Evolutionary conservation across 2,797 vertebrate species (phyloP).

Genomic region (Malurus leucopterus): DNA sequence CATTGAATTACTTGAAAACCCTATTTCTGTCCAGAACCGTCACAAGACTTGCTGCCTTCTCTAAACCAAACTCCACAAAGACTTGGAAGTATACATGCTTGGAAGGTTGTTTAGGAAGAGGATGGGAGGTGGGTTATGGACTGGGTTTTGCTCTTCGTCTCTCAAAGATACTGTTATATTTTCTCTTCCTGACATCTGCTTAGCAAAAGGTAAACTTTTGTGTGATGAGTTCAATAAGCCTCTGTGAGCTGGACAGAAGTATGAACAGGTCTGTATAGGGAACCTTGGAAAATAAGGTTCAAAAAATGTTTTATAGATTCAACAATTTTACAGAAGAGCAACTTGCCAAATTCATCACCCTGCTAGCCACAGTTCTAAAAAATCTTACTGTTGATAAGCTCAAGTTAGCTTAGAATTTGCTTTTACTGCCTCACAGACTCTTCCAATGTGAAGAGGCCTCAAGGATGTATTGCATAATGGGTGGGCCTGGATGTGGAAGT

Average conservation of each 20-base stretch:
- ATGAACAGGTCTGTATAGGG: not conserved
- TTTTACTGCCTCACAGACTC: not conserved
- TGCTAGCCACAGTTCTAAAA: not conserved
- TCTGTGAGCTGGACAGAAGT: not conserved
- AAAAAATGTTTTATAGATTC: not conserved
- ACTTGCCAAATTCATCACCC: not conserved
- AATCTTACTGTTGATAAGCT: not conserved
- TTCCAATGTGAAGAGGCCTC: not conserved
- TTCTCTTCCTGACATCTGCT: not conserved
- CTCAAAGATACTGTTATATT: not conserved
- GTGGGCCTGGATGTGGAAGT: not conserved
- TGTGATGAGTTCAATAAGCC: not conserved
- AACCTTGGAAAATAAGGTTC: not conserved
- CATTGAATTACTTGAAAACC: not conserved
- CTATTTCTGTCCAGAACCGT: not conserved
- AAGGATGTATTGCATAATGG: accelerated
- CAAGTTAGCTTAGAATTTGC: not conserved
- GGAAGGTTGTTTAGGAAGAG: not conserved
- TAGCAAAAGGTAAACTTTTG: not conserved
- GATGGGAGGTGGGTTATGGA: not conserved
- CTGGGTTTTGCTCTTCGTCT: not conserved
- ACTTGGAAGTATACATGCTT: not conserved
- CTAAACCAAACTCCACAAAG: not conserved
- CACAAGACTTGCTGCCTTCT: not conserved
- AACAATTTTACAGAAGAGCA: not conserved